Percentiles rank a stretch among this genome's conserved stretches.
Evolutionary conservation across 2,113 vertebrate genomes (phyloP).

Genomic region (Labeo rohita): DNA sequence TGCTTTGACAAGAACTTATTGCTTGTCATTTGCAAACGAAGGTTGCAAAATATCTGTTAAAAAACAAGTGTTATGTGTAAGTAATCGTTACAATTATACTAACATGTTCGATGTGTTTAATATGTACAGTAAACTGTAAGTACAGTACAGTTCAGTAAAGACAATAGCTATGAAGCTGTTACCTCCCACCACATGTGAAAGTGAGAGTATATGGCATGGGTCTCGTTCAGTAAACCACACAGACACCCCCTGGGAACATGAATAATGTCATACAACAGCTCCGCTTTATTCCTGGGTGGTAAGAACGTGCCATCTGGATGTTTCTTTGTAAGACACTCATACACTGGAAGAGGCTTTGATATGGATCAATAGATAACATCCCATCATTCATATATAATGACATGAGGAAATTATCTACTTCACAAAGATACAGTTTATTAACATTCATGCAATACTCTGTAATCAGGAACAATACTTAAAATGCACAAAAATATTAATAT

Average conservation of each 20-base stretch:
- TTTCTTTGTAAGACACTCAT: conserved; percentile 30
- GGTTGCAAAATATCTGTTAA: neutral
- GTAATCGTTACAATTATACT: neutral
- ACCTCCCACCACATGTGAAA: neutral
- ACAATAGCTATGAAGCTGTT: neutral
- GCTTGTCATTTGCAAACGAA: neutral
- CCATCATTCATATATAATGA: neutral
- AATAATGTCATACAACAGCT: conserved; percentile 33
- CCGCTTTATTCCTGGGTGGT: neutral
- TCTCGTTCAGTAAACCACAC: conserved; percentile 16
- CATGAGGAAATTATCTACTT: neutral
- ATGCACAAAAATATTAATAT: neutral
- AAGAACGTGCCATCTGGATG: conserved; percentile 17
- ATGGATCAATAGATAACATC: neutral
- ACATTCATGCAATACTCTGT: neutral
- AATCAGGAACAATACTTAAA: neutral
- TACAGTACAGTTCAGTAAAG: neutral
- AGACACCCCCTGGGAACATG: neutral
- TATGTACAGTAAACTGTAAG: neutral
- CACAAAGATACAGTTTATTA: neutral
- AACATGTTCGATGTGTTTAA: neutral
- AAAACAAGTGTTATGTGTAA: neutral
- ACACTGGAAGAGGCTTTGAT: conserved; percentile 18
- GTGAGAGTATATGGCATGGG: neutral
- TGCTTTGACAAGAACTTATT: neutral